phyloP scores from a whole-genome alignment of 2,797 vertebrate species.

The Tauraco hartlaubi region DNA sequence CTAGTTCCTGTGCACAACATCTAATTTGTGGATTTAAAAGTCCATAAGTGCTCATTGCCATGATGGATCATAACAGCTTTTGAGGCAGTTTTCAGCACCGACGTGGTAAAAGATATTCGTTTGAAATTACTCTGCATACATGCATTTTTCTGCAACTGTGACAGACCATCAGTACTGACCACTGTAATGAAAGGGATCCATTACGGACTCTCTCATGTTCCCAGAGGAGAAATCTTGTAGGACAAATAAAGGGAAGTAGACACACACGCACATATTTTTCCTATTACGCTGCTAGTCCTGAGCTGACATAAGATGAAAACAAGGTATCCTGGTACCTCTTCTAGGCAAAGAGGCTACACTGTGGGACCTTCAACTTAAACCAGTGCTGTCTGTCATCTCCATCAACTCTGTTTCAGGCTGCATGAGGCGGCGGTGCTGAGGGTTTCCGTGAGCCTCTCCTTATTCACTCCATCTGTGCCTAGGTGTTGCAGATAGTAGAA shows the following conservation, averaged over 20 bases:
- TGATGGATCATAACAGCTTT: conserved; percentile 60
- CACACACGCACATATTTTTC: neutral
- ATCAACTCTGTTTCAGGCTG: fast-evolving
- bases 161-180: conserved; percentile 27
- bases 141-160: neutral
- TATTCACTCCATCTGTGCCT: neutral
- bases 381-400: neutral
- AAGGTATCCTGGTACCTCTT: neutral
- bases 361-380: neutral
- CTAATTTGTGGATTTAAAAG: conserved; percentile 35
- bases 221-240: neutral
- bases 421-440: neutral
- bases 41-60: conserved; percentile 37
- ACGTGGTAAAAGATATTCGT: conserved; percentile 5
- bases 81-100: conserved; percentile 23
- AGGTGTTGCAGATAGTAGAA: conserved; percentile 36
- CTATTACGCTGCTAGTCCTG: neutral
- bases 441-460: neutral
- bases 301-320: neutral
- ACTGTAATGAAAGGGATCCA: neutral
- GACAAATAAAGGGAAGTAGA: neutral
- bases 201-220: neutral
- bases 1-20: neutral
- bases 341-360: neutral
- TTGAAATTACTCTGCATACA: conserved; percentile 58